Evolutionary conservation across 2,113 vertebrate species (phyloP).

Genomic region (Chloebia gouldiae): DNA sequence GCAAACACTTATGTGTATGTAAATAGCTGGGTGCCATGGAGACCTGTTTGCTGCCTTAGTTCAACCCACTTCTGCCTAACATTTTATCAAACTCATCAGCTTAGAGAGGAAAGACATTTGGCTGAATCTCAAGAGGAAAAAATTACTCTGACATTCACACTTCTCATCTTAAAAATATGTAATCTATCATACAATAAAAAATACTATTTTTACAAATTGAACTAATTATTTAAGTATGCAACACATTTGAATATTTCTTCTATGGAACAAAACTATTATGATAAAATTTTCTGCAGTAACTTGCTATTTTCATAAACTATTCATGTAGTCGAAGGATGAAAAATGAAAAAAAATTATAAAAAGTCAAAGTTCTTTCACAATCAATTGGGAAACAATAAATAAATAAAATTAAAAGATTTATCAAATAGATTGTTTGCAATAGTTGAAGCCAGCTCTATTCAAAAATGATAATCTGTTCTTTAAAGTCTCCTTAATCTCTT

Average conservation of each 20-base stretch:
- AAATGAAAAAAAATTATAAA: constrained; percentile 4
- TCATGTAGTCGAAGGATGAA: background rate
- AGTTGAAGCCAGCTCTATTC: background rate
- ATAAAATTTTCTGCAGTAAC: background rate
- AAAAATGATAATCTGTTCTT: background rate
- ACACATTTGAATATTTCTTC: background rate
- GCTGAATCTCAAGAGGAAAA: background rate
- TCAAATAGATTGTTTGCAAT: background rate
- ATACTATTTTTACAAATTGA: background rate
- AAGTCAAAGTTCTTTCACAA: background rate
- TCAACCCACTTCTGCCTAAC: background rate
- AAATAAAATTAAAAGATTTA: background rate
- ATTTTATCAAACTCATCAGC: background rate
- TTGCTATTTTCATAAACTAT: constrained; percentile 13
- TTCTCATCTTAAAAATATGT: background rate
- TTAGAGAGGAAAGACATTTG: background rate
- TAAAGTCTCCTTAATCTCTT: background rate
- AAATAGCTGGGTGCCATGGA: background rate
- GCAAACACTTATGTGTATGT: background rate
- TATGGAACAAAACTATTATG: background rate
- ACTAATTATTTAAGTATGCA: background rate
- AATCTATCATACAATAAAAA: background rate
- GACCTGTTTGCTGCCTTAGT: background rate
- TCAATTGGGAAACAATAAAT: background rate
- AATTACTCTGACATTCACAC: background rate